Base-by-base conservation (phyloP, 2,113 vertebrate genomes). In the Vulpes vulpes region DNA sequence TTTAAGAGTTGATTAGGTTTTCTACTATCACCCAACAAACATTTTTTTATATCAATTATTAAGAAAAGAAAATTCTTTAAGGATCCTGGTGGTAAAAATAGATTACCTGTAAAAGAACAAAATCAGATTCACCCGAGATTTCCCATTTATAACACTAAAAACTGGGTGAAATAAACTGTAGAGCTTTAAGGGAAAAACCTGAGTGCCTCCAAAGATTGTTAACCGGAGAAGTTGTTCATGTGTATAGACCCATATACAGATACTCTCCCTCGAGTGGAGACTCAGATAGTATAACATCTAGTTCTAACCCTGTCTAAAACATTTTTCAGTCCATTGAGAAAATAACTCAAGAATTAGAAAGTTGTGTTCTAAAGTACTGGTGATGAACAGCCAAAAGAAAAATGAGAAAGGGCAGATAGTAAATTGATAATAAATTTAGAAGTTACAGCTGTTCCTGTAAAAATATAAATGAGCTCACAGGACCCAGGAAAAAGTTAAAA, bases 91-190 rank as follows among this genome's bases (percentile, higher is more conserved):
- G 82, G 17, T 81, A 78, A 82, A 94, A 89, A 15, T 67, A 86
- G 73, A 2, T 62, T 76, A 57, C n/a, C 59, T 96, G 60, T 11
- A 57, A 84, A 96, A 94, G 35, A 95, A 88, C 16, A 95, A 57
- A 93, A 74, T 79, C 38, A 49, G 3, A 80, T 67, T 94, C 62
- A 88, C 35, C 8, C 30, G 73, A 8, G 32, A 79, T 78, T 94
- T 88, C 38, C 17, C 30, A 7, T 91, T 23, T 38, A 1, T 88
- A 67, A 59, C 57, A 19, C 30, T 67, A 22, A 86, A 91, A 73
- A 15, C 51, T 57, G 20, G 15, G 62, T 64, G 2, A 11, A 78
- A 62, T 95, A 15, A 19, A 8, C 35, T 62, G 0, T 65, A 80
- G 43, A 85, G 2, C 30, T 90, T 81, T 85, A 12, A 91, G 55